A percentile compares a stretch with the other conserved stretches of the same genome.
Evolutionary conservation across 2,797 vertebrate species (phyloP).

Genomic region (Semaprochilodus insignis): DNA sequence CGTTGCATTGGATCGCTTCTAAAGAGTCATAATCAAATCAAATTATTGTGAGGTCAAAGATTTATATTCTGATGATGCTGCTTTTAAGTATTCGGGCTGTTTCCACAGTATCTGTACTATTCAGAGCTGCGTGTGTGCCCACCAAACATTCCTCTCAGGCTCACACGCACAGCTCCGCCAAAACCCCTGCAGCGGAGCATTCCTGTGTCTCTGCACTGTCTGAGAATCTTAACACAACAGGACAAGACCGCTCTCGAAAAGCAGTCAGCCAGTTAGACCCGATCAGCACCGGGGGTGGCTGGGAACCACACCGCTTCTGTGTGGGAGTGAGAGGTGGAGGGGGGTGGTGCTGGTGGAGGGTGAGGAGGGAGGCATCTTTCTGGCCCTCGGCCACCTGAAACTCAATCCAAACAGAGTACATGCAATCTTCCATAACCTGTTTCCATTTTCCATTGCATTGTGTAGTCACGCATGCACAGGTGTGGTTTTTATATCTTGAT

Average conservation of each 20-base stretch:
- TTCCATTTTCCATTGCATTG: conserved; percentile 6
- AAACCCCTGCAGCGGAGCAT: conserved; percentile 24
- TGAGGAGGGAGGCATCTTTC: not conserved
- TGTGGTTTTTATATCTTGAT: not conserved
- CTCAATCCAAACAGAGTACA: not conserved
- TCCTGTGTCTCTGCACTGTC: conserved; percentile 29
- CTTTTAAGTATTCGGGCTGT: conserved; percentile 13
- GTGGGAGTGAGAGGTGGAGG: conserved; percentile 7
- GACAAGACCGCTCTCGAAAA: conserved; percentile 25
- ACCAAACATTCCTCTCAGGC: not conserved
- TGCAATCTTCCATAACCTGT: conserved; percentile 1
- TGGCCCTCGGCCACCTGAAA: not conserved
- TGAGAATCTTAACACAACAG: conserved; percentile 20
- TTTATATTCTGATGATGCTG: conserved; percentile 15
- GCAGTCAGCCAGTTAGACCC: not conserved
- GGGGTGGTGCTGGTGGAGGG: not conserved
- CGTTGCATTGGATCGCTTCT: not conserved
- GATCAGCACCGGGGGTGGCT: not conserved
- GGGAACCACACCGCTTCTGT: conserved; percentile 10
- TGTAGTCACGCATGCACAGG: not conserved
- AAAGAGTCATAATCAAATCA: not conserved
- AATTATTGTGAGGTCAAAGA: not conserved
- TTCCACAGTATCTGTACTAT: conserved; percentile 17
- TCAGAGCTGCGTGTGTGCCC: not conserved
- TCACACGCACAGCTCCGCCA: conserved; percentile 12